Evolutionary conservation across 2,888 invertebrate species (phyloP).

Genomic region (Drosophila greeni): DNA sequence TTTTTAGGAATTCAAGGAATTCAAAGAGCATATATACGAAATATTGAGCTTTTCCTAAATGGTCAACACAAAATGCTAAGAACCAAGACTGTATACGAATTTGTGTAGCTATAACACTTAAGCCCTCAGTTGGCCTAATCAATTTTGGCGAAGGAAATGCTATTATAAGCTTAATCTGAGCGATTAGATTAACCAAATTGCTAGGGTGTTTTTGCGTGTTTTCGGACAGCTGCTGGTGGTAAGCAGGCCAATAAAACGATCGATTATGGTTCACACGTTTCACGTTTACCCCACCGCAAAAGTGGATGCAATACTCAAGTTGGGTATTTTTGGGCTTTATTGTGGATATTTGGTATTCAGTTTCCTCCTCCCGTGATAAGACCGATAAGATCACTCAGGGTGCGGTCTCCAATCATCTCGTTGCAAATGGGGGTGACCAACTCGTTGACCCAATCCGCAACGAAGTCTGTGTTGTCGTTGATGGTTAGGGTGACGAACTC

Average conservation of each 20-base stretch:
- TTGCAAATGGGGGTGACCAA: conserved; percentile 62
- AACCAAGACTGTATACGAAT: neutral
- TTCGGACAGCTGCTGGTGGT: conserved; percentile 25
- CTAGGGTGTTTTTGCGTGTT: conserved; percentile 20
- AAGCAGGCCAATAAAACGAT: conserved; percentile 17
- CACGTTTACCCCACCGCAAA: conserved; percentile 4
- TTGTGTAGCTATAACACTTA: neutral
- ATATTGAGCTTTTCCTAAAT: neutral
- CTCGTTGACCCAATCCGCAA: conserved; percentile 56
- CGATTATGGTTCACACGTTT: conserved; percentile 33
- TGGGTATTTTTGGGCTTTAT: conserved; percentile 16
- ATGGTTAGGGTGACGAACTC: conserved; percentile 67
- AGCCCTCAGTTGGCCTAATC: conserved; percentile 14
- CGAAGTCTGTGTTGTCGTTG: conserved; percentile 72
- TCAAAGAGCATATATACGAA: neutral
- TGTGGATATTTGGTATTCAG: conserved; percentile 20
- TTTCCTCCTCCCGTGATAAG: conserved; percentile 50
- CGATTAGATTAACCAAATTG: conserved; percentile 55
- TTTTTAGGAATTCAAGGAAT: no score
- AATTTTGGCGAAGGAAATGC: conserved; percentile 26
- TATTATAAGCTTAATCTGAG: conserved; percentile 47
- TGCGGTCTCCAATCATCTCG: conserved; percentile 62
- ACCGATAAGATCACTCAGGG: conserved; percentile 63
- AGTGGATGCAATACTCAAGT: neutral
- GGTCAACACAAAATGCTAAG: neutral